Conservation (phyloP, 2,113 vertebrate genomes). For the Microcebus tavaratra region DNA sequence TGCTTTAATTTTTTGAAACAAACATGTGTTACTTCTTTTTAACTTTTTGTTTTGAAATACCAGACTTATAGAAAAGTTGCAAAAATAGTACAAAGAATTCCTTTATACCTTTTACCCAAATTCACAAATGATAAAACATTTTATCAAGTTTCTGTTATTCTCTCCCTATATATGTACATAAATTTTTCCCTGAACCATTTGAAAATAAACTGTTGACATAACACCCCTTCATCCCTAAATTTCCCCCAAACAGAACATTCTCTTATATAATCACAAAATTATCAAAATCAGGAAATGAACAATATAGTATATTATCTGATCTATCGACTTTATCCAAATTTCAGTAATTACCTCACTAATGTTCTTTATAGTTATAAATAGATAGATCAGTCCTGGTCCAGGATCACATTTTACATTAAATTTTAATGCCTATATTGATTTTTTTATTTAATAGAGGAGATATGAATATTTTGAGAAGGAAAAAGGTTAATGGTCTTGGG, state of each 20-base stretch:
- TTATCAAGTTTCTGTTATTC: background rate
- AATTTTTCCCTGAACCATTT: background rate
- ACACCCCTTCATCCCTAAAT: background rate
- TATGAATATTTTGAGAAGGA: background rate
- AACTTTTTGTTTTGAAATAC: constrained; percentile 21
- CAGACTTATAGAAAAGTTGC: constrained; percentile 28
- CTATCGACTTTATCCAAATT: constrained; percentile 4
- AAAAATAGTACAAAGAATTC: constrained; percentile 7
- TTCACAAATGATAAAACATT: constrained; percentile 33
- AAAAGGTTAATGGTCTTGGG: background rate
- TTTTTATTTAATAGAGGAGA: background rate
- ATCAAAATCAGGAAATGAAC: constrained; percentile 31
- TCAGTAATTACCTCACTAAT: constrained; percentile 20
- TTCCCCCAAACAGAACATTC: constrained; percentile 39
- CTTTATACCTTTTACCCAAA: background rate
- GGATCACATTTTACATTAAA: constrained; percentile 18
- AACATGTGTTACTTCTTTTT: background rate
- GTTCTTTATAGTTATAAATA: background rate
- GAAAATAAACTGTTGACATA: constrained; percentile 32
- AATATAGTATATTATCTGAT: background rate
- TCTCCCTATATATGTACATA: background rate
- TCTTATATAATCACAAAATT: background rate
- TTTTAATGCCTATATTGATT: background rate
- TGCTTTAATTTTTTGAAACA: background rate
- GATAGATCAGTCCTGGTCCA: background rate